Percentiles rank a stretch among this genome's conserved stretches.
phyloP scores from a whole-genome alignment of 2,113 vertebrate species.

The Cranoglanis bouderius region DNA sequence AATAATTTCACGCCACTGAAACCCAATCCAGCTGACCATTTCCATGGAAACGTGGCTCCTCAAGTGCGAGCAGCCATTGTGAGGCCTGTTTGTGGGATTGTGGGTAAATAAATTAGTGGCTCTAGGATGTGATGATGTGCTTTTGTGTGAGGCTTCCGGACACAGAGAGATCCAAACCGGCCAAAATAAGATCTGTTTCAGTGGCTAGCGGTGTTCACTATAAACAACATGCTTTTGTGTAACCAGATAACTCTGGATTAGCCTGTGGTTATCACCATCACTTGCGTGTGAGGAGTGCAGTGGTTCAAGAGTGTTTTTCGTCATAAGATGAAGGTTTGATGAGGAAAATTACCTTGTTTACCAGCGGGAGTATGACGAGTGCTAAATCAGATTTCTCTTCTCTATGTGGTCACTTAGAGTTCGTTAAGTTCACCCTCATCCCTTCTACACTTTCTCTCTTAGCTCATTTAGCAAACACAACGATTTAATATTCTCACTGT shows the following conservation, averaged over 20 bases:
- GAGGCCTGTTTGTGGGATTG: slow-evolving; percentile 38
- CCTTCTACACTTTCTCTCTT: background rate
- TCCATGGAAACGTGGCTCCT: slow-evolving; percentile 52
- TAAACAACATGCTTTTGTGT: slow-evolving; percentile 4
- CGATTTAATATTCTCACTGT: background rate
- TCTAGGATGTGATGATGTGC: background rate
- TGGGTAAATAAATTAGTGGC: slow-evolving; percentile 31
- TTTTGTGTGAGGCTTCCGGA: background rate
- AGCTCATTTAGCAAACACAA: background rate
- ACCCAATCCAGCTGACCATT: slow-evolving; percentile 27
- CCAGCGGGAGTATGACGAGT: background rate
- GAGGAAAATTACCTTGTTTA: slow-evolving; percentile 36
- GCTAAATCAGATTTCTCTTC: slow-evolving; percentile 3
- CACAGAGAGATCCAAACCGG: background rate
- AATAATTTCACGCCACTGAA: slow-evolving; percentile 45
- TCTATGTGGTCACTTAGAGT: background rate
- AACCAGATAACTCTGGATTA: background rate
- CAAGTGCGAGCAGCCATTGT: slow-evolving; percentile 21
- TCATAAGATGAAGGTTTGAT: background rate
- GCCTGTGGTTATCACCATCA: background rate
- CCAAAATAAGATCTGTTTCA: background rate
- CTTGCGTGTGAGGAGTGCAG: background rate
- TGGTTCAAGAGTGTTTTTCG: background rate
- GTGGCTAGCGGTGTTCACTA: background rate
- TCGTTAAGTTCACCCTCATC: background rate